These are phyloP conservation scores for Agrenia bidenticulata DNA, from an alignment of 2,888 invertebrate genomes.

Conservation along the genomic window DNA sequence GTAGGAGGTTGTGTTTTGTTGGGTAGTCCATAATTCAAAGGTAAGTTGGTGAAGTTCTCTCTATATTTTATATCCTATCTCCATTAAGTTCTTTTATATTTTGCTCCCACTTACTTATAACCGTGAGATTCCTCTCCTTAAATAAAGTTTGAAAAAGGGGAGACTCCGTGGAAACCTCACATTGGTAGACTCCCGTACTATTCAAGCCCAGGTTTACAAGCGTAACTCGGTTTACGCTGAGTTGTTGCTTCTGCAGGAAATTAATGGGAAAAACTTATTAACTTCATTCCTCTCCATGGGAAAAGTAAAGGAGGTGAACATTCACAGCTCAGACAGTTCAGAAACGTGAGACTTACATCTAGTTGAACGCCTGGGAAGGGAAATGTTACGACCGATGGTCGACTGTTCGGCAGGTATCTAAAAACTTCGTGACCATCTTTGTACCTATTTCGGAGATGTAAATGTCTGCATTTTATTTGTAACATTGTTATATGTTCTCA, in stretches of 20 bases:
- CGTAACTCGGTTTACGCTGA: slow-evolving; percentile 5
- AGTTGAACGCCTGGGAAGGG: slow-evolving; percentile 68
- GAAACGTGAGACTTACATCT: slow-evolving; percentile 62
- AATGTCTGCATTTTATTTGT: neutral
- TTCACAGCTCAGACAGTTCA: neutral
- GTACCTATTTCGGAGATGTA: slow-evolving; percentile 71
- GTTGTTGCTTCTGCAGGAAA: slow-evolving; percentile 16
- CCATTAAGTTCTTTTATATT: neutral
- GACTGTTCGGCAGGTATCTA: slow-evolving; percentile 71
- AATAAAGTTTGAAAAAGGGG: slow-evolving; percentile 60
- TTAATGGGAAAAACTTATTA: slow-evolving; percentile 18
- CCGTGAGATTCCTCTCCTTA: slow-evolving; percentile 15
- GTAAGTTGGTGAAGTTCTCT: too few species aligned
- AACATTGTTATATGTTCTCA: too few species aligned
- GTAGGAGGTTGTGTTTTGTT: too few species aligned
- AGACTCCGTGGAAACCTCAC: slow-evolving; percentile 76
- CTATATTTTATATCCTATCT: too few species aligned
- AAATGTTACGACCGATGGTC: slow-evolving; percentile 69
- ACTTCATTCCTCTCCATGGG: slow-evolving; percentile 24
- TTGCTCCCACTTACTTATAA: slow-evolving; percentile 18
- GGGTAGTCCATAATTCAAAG: too few species aligned
- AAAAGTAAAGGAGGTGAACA: neutral
- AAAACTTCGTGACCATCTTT: slow-evolving; percentile 81
- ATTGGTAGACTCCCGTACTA: slow-evolving; percentile 70
- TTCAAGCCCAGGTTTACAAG: slow-evolving; percentile 52